Base-by-base conservation (phyloP, 30 jellyfish, hydroid and myxozoan genomes). In the Pelagia noctiluca region DNA sequence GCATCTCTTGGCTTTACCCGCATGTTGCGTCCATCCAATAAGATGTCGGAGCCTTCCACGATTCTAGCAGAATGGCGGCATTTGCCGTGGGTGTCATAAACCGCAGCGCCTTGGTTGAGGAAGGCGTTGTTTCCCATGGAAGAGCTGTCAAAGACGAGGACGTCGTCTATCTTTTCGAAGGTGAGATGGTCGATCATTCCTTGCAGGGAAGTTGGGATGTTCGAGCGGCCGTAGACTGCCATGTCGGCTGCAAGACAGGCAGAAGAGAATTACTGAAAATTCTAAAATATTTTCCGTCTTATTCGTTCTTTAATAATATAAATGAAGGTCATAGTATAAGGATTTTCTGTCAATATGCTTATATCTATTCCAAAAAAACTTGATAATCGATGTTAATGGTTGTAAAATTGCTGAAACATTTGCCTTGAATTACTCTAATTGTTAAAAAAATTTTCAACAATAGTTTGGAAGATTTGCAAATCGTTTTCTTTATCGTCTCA, bases 41-140 rank as follows among this genome's bases (percentile, higher is more conserved):
- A 63, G 28, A 94, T 83, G 75, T 94, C 99, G 49, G 94, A 78
- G 2, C 99, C 99, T 16, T 75, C 85, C 0, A 82, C 97, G 26
- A 94, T 63, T 36, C 88, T 60, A 11, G 88, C 97, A 31, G 97
- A 97, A 74, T 94, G 99, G 32, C 99, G 77, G 83, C 99, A 94
- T 53, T 95, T 89, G 16, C 99, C 94, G 50, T 94, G 99, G 32
- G 97, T 84, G 54, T 94, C 99, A 57, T 82, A 88, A 50, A 94
- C 86, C 8, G 92, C 89, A 1, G 97, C 97, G 21, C 99, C 99
- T 29, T 88, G 78, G 85, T 86, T 83, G 60, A 94, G 37, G 79
- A 72, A 94, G 7, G 95, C 99, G 63, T 94, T 94, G 76, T 88
- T 94, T 21, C 97, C 96, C 81, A 88, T 62, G 21, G 97, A 83